Percentiles rank a stretch among this genome's conserved stretches.
phyloP scores from a whole-genome alignment of 2,113 vertebrate species.

The Thunnus maccoyii region DNA sequence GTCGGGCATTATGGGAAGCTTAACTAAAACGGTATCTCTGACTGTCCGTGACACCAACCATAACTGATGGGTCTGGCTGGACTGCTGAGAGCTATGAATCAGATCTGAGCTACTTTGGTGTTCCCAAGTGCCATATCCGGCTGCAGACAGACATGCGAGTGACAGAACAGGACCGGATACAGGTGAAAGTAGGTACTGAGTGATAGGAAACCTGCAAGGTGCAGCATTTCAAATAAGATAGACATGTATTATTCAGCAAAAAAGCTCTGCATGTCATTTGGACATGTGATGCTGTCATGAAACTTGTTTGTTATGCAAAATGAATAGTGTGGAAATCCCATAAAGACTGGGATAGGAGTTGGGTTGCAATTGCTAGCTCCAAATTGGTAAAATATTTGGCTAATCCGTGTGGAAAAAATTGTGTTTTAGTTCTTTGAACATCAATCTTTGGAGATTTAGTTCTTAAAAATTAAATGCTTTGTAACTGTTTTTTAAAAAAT shows the following conservation, averaged over 20 bases:
- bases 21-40: slow-evolving; percentile 68
- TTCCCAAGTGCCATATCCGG: slow-evolving; percentile 48
- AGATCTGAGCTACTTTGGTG: slow-evolving; percentile 59
- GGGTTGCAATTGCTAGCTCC: background rate
- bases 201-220: slow-evolving; percentile 55
- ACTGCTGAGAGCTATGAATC: slow-evolving; percentile 75
- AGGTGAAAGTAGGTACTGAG: slow-evolving; percentile 56
- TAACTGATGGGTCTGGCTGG: slow-evolving; percentile 67
- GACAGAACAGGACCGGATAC: slow-evolving; percentile 48
- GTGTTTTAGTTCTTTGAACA: background rate
- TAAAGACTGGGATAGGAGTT: background rate
- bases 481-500: background rate
- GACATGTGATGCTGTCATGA: background rate
- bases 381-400: background rate
- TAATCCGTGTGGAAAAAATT: background rate
- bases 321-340: background rate
- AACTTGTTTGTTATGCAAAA: slow-evolving; percentile 30
- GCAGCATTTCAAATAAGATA: slow-evolving; percentile 36
- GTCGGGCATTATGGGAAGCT: slow-evolving; percentile 67
- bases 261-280: slow-evolving; percentile 8
- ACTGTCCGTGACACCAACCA: slow-evolving; percentile 61
- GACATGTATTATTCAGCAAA: slow-evolving; percentile 3
- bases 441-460: background rate
- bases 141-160: slow-evolving; percentile 39
- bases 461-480: background rate